Evolutionary conservation across 2,888 invertebrate genomes (phyloP), one percentile per base, ranked within the genome.

Genomic region (Andrena chrysosceles): DNA sequence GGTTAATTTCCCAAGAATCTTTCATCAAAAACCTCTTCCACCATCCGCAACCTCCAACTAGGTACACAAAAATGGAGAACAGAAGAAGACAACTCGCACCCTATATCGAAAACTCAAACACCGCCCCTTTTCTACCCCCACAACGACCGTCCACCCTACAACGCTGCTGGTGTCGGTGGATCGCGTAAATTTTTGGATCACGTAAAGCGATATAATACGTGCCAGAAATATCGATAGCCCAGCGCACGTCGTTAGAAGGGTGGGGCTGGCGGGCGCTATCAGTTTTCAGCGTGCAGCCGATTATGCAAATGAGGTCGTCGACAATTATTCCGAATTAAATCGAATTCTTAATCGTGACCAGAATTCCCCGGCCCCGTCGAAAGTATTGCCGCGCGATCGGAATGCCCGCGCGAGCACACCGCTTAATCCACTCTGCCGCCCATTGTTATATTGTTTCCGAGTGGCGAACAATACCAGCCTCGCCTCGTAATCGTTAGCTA

Each of bases 241-340:
- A 49, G 35, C 20, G 75, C 60, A 13, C 71, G 74, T 75, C 81
- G 79, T 79, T 81, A 84, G 20, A 20, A 35, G 26, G 66, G 23
- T 16, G 62, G 23, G 72, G 60, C 49, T 35, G 52, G 56, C 31
- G 33, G 59, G 66, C 71, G 63, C 77, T 82, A 87, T 86, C 85
- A 85, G 87, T 85, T 87, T 86, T 82, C 82, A 72, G 20, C 77
- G 80, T 49, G 23, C 81, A 20, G 7, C 20, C 85, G 85, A 86
- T 86, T 87, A 86, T 86, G 86, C 82, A 86, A 85, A 86, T 80
- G 67, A 31, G 29, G 31, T 49, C 59, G 62, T 33, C 62, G 75
- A 87, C 82, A 82, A 86, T 86, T 87, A 86, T 85, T 87, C 77
- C 72, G 64, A 85, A 87, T 85, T 86, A 87, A 86, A 86, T 85